Base-by-base conservation (phyloP, 2,888 invertebrate species). In the Cerastis rubricosa region DNA sequence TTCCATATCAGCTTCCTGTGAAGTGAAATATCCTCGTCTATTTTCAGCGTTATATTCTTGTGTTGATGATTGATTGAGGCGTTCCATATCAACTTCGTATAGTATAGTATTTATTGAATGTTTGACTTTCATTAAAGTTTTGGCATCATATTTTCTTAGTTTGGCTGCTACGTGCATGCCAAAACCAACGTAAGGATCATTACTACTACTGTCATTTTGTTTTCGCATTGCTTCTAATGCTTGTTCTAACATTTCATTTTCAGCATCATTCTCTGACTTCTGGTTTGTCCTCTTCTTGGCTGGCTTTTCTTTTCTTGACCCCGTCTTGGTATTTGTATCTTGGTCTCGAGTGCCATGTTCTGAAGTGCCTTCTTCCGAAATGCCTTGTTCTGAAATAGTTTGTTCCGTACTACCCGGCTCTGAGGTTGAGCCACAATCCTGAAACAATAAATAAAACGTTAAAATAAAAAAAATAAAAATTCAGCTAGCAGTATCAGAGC, bases 101-200 rank as follows among this genome's bases (percentile, higher is more conserved):
- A 80, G 65, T 67, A 81, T 59, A 78, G 51, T 83, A 78, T 74
- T 83, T 78, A 83, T 81, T 76, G 81, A 79, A 76, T 83, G 78
- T 81, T 81, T 79, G 19, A 75, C 79, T 78, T 69, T 74, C 49
- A 66, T 78, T 40, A 81, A 75, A 22, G 43, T 81, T 63, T 70
- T 72, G 72, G 79, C 69, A 76, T 83, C 81, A 84, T 76, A 76
- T 72, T 84, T 81, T 84, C 73, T 82, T 77, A 84, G 57, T 71
- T 82, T 80, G 17, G 78, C 78, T 69, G 83, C 78, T 81, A 83
- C 51, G 74, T 84, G 79, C 81, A 81, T 79, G 61, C 83, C 83
- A 81, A 79, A 84, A 79, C 78, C 66, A 57, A 74, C 71, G 81
- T 78, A 81, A 57, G 76, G 79, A 80, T 80, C 75, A 74, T 81